A percentile compares a stretch with the other conserved stretches of the same genome.
These are phyloP conservation scores for Arctopsyche grandis DNA, from an alignment of 1,140 invertebrate genomes.

Conservation along the genomic window DNA sequence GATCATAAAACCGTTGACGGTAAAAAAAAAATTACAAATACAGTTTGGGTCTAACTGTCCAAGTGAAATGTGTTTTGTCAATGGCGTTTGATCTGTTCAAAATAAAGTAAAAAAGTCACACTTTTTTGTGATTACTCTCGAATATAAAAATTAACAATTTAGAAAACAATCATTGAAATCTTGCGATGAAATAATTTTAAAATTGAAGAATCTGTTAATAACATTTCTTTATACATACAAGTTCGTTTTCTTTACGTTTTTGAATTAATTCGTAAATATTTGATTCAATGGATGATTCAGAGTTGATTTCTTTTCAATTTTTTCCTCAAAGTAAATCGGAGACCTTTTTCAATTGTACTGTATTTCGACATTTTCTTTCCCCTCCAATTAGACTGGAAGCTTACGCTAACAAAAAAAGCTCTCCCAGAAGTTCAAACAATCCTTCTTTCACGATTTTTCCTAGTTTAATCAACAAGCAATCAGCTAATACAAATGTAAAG, in stretches of 20 bases:
- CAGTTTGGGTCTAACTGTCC: too few species aligned
- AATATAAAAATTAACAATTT: too few species aligned
- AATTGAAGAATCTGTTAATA: too few species aligned
- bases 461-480: background rate
- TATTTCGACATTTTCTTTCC: background rate
- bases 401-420: background rate
- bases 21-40: too few species aligned
- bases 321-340: background rate
- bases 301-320: slow-evolving; percentile 9
- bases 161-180: too few species aligned
- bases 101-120: too few species aligned
- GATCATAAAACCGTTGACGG: background rate
- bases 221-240: too few species aligned
- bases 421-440: background rate
- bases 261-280: background rate
- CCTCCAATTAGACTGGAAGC: slow-evolving; percentile 2
- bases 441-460: background rate
- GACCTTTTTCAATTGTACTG: slow-evolving; percentile 6
- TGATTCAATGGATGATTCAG: background rate
- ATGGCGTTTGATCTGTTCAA: too few species aligned
- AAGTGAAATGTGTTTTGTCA: too few species aligned
- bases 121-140: too few species aligned
- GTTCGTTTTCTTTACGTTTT: background rate
- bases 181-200: too few species aligned
- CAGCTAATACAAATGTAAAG: background rate